Conservation (phyloP, 2,797 vertebrate genomes). For the Schizopygopsis pylzovi region DNA sequence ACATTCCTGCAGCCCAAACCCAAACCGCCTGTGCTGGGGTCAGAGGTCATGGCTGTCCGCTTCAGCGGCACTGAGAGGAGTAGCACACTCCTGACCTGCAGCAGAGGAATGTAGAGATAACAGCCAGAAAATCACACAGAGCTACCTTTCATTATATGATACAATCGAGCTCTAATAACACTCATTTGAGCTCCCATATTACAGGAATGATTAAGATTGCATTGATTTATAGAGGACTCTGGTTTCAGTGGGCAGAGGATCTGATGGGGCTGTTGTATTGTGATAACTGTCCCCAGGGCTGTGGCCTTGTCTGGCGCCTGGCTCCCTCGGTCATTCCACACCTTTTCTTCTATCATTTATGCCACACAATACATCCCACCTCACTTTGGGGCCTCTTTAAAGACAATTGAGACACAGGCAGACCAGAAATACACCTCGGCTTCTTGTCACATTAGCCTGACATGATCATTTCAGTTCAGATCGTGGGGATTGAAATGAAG, state of each 20-base stretch:
- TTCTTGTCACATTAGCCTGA: not conserved
- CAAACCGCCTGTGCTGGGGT: constrained; percentile 27
- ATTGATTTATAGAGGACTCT: constrained; percentile 52
- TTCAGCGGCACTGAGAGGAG: constrained; percentile 68
- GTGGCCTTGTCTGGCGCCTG: constrained; percentile 27
- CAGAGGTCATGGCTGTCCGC: constrained; percentile 65
- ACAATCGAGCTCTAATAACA: constrained; percentile 15
- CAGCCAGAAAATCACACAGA: constrained; percentile 22
- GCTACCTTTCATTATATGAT: constrained; percentile 5
- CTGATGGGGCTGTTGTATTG: constrained; percentile 9
- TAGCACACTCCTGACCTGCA: constrained; percentile 68
- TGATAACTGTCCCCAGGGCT: constrained; percentile 17
- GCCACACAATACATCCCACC: constrained; percentile 11
- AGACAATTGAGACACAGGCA: not conserved
- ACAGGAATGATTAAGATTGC: constrained; percentile 60
- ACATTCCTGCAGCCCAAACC: constrained; percentile 49
- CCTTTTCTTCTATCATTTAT: constrained; percentile 15
- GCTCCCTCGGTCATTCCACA: constrained; percentile 32
- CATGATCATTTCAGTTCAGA: not conserved
- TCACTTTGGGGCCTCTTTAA: not conserved
- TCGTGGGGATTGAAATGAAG: constrained; percentile 2
- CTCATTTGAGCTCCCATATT: constrained; percentile 15
- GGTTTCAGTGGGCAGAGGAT: constrained; percentile 19
- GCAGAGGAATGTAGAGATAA: constrained; percentile 73
- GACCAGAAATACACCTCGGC: constrained; percentile 17